Percentiles rank a stretch among this genome's conserved stretches.
Evolutionary conservation across 2,797 vertebrate genomes (phyloP).

Genomic region (Oreochromis mossambicus): DNA sequence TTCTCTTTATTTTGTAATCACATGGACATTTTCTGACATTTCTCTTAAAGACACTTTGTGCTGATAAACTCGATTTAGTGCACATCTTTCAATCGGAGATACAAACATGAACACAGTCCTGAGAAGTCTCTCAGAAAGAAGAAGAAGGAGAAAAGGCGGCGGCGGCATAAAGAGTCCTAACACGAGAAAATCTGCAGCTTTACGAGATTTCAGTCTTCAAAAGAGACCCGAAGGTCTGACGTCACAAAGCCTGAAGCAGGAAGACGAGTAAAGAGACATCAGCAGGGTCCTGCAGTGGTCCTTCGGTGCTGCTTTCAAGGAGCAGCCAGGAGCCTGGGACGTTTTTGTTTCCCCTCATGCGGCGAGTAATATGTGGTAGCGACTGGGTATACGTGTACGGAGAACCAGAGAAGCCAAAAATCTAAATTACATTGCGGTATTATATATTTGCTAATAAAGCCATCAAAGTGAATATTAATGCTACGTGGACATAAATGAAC

Average conservation of each 20-base stretch:
- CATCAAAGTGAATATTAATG: not conserved
- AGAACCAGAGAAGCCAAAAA: not conserved
- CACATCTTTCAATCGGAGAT: not conserved
- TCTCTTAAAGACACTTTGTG: not conserved
- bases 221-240: not conserved
- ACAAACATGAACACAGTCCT: not conserved
- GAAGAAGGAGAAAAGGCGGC: not conserved
- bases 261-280: not conserved
- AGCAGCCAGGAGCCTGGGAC: not conserved
- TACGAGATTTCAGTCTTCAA: not conserved
- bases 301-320: rapidly evolving
- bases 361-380: rapidly evolving
- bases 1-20: not conserved
- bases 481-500: not conserved
- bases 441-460: not conserved
- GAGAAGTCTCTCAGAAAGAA: not conserved
- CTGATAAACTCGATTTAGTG: not conserved
- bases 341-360: not conserved
- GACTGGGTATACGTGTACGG: not conserved
- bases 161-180: not conserved
- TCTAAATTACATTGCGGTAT: rapidly evolving
- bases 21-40: not conserved
- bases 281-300: not conserved
- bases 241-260: not conserved
- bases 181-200: not conserved